Percentiles rank a stretch among this genome's conserved stretches.
Conservation (phyloP, 2,888 invertebrate genomes). For the Tubulanus polymorphus region DNA sequence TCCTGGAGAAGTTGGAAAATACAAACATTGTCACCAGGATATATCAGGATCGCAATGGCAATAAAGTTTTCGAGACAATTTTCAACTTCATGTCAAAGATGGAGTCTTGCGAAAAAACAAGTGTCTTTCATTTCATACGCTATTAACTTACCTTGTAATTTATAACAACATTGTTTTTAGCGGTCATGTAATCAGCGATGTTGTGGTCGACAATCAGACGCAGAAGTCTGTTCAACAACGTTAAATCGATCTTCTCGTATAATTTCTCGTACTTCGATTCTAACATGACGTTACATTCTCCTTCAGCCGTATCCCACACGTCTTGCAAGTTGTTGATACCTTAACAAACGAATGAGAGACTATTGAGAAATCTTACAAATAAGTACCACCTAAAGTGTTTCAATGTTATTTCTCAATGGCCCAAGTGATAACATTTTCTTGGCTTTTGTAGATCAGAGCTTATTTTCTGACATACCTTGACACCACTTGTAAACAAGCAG, state of each 20-base stretch:
- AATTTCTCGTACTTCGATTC: conserved; percentile 97
- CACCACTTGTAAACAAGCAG: conserved; percentile 92
- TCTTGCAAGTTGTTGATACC: conserved; percentile 86
- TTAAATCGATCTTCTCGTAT: conserved; percentile 99
- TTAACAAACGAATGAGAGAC: conserved; percentile 41
- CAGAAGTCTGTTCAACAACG: conserved; percentile 88
- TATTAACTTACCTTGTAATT: conserved; percentile 77
- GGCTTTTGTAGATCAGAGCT: too few species aligned
- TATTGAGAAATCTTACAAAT: too few species aligned
- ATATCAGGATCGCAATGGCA: neutral
- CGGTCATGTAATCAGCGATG: conserved; percentile 99
- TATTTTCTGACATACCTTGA: conserved; percentile 76
- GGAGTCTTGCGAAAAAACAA: too few species aligned
- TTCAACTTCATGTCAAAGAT: neutral
- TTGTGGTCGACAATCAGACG: conserved; percentile 99
- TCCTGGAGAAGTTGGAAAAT: too few species aligned
- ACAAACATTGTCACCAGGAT: conserved; percentile 6
- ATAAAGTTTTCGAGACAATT: too few species aligned
- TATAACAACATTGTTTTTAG: conserved; percentile 99
- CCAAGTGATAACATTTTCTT: too few species aligned
- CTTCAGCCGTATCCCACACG: conserved; percentile 98
- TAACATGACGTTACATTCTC: conserved; percentile 95
- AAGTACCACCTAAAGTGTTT: too few species aligned
- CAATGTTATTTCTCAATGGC: too few species aligned
- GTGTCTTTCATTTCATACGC: neutral